Base-by-base conservation (phyloP, 2,797 vertebrate genomes). In the Uromys caudimaculatus region DNA sequence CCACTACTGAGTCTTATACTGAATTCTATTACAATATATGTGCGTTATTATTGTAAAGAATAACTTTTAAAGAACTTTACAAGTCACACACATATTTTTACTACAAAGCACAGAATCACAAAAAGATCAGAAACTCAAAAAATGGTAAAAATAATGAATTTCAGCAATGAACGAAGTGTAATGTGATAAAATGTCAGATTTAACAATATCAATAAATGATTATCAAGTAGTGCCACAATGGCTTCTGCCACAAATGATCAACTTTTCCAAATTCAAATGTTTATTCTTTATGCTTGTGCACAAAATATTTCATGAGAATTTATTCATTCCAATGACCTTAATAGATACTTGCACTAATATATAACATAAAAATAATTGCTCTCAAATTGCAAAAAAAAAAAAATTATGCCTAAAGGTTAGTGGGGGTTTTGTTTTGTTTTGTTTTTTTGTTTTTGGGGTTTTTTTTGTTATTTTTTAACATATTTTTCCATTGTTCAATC, bases 401-500 rank as follows among this genome's bases (percentile, higher is more conserved):
- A 21, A 67, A 32, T 27, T 41, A n/a, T 50, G 5, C 9, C 14
- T 11, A 56, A 1, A 14, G 29, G 38, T 62, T 91, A 13, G 87
- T 17, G 87, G 85, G 8, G 3, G 77, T 62, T 23, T 24, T 62
- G 29, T 1, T 29, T 32, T 64, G 13, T 32, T 67, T 67, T 6
- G 6, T 29, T 5, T 24, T 69, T 89, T 89, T 10, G 5, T 81
- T 62, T 93, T 23, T 24, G 29, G 29, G 0, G 29, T 32, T 64
- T 32, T 32, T 67, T 32, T 6, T 29, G 0, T 17, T 24, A 9
- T 60, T 24, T 69, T n/a, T n/a, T n/a, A 19, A 19, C 44, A 96
- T 81, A 67, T 12, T 44, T 93, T 89, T 32, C 9, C 13, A 27
- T 35, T 83, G 32, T 81, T 97, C 71, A 92, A 92, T 75, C 52